These are phyloP conservation scores for Rhynchonycteris naso DNA, from an alignment of 2,797 vertebrate genomes.

Conservation along the genomic window DNA sequence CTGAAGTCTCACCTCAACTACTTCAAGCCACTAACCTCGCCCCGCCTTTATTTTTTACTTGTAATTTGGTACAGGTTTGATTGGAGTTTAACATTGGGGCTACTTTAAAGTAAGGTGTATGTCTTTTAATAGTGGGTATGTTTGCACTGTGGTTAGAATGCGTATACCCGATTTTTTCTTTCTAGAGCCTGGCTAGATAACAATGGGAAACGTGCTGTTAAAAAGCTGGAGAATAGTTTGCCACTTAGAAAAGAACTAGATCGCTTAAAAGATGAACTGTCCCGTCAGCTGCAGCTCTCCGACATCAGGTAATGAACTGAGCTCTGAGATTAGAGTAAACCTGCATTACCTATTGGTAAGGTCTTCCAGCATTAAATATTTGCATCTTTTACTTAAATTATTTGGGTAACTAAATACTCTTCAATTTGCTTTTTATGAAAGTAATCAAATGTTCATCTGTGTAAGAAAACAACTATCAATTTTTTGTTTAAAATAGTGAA, in stretches of 20 bases:
- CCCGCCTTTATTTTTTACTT: not conserved
- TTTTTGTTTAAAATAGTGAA: slow-evolving; percentile 50
- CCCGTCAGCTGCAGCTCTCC: slow-evolving; percentile 88
- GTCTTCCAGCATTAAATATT: not conserved
- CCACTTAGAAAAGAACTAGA: slow-evolving; percentile 92
- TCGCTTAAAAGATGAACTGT: slow-evolving; percentile 91
- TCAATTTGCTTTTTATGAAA: not conserved
- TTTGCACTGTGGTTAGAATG: not conserved
- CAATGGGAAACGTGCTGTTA: slow-evolving; percentile 89
- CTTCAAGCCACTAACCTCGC: not conserved
- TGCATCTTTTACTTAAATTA: slow-evolving; percentile 33
- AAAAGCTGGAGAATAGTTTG: slow-evolving; percentile 91
- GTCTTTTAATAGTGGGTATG: not conserved
- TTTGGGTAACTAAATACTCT: not conserved
- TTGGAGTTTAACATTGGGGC: not conserved
- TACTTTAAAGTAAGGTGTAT: not conserved
- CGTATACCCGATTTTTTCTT: not conserved
- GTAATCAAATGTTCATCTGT: not conserved
- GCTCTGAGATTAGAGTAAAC: slow-evolving; percentile 25
- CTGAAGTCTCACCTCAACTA: not conserved
- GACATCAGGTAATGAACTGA: slow-evolving; percentile 92
- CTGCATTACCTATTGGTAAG: not conserved
- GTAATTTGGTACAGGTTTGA: not conserved
- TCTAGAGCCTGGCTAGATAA: slow-evolving; percentile 93
- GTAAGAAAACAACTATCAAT: not conserved